Evolutionary conservation across 2,797 vertebrate genomes (phyloP).

Genomic region (Periparus ater): DNA sequence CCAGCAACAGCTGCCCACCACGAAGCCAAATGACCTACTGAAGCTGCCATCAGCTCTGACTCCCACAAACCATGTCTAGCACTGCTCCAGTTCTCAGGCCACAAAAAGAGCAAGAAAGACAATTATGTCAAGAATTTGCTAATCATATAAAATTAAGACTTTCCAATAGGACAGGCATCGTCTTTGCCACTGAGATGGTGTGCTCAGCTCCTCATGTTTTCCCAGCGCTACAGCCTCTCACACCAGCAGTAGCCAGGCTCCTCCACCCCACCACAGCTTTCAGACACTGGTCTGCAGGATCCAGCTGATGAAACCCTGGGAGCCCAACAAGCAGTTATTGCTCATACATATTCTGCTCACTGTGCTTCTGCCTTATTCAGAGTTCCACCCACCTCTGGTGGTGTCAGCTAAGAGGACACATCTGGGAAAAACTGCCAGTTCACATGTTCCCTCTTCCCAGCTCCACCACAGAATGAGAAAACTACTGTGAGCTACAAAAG

Average conservation of each 20-base stretch:
- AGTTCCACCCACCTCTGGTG: not conserved
- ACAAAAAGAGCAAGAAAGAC: conserved; percentile 25
- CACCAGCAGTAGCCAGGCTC: not conserved
- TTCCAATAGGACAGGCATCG: not conserved
- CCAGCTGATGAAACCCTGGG: not conserved
- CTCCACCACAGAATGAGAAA: not conserved
- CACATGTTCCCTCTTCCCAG: not conserved
- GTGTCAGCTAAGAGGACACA: not conserved
- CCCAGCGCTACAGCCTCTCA: not conserved
- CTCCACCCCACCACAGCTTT: not conserved
- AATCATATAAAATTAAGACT: not conserved
- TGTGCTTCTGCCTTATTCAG: not conserved
- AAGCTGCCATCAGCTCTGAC: not conserved
- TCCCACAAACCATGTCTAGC: not conserved
- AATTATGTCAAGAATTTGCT: not conserved
- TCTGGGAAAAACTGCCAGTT: not conserved
- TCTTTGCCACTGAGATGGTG: not conserved
- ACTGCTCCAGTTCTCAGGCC: not conserved
- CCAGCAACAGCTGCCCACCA: conserved; percentile 35
- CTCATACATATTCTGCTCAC: not conserved
- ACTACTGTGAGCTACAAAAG: not conserved
- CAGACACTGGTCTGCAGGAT: not conserved
- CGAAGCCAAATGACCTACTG: conserved; percentile 3
- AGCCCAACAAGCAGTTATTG: not conserved
- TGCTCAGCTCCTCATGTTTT: not conserved